Evolutionary conservation across 2,797 vertebrate species (phyloP).

Genomic region (Sarcophilus harrisii): DNA sequence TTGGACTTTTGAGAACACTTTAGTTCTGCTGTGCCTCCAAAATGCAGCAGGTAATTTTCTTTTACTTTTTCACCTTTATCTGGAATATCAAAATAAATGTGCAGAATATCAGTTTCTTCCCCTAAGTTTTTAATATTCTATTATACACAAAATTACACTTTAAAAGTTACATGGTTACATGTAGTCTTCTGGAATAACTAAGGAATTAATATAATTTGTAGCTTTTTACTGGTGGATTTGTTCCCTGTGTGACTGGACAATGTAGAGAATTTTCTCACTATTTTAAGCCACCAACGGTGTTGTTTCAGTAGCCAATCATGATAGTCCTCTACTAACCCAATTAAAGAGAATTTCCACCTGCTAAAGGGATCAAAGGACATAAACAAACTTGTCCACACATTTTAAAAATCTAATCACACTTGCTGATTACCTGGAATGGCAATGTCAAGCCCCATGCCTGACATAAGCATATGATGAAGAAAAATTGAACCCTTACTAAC

Average conservation of each 20-base stretch:
- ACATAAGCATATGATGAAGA: background rate
- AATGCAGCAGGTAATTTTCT: conserved; percentile 85
- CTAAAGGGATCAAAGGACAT: background rate
- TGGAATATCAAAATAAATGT: conserved; percentile 89
- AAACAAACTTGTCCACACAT: background rate
- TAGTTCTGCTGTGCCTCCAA: conserved; percentile 93
- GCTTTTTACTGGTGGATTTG: background rate
- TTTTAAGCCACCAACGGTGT: background rate
- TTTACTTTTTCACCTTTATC: conserved; percentile 82
- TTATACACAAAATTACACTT: conserved; percentile 45
- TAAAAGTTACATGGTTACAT: conserved; percentile 42
- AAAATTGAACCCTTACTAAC: background rate
- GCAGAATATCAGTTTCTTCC: conserved; percentile 82
- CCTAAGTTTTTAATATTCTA: conserved; percentile 10
- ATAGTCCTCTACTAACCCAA: background rate
- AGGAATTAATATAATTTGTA: conserved; percentile 1
- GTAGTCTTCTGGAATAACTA: conserved; percentile 63
- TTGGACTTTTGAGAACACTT: conserved; percentile 93
- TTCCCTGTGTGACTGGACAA: background rate
- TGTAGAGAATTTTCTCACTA: background rate
- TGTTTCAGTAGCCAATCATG: background rate
- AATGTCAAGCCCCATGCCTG: background rate
- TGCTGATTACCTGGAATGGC: background rate
- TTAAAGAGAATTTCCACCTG: background rate
- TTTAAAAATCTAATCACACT: background rate